phyloP scores from a whole-genome alignment of 2,888 invertebrate genomes.

The Platycheirus albimanus region DNA sequence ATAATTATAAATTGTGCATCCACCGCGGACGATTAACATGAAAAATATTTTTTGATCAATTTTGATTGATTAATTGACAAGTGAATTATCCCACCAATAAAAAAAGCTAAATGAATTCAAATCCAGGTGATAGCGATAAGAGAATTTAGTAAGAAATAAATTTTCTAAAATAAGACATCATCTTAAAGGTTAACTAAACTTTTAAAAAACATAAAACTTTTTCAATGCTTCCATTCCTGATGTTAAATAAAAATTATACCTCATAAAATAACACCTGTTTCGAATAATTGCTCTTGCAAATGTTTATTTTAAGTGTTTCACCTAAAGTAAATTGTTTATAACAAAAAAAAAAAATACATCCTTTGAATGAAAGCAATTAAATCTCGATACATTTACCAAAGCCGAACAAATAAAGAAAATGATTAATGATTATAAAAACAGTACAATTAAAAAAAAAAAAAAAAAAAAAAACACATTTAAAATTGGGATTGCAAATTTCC shows the following conservation, averaged over 20 bases:
- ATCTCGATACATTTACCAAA: neutral
- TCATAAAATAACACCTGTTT: conserved; percentile 20
- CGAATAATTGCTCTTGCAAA: neutral
- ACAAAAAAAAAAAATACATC: neutral
- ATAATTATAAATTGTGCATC: too few species aligned
- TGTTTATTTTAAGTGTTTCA: conserved; percentile 12
- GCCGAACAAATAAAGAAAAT: conserved; percentile 15
- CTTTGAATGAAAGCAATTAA: conserved; percentile 6
- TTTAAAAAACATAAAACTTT: too few species aligned
- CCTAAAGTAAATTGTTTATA: conserved; percentile 5
- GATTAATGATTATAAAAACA: conserved; percentile 23
- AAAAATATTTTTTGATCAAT: too few species aligned
- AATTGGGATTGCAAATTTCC: conserved; percentile 14
- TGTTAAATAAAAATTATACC: neutral
- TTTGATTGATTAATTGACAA: too few species aligned
- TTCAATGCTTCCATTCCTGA: too few species aligned
- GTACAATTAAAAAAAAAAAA: conserved; percentile 19
- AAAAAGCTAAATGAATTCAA: too few species aligned
- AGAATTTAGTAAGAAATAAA: too few species aligned
- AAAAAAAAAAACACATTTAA: neutral
- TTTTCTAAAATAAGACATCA: too few species aligned
- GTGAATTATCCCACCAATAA: too few species aligned
- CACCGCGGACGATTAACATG: too few species aligned
- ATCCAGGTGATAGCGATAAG: too few species aligned
- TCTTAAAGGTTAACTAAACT: too few species aligned